Base-by-base conservation (phyloP, 2,113 vertebrate species). In the Cricetomys ansorgei region DNA sequence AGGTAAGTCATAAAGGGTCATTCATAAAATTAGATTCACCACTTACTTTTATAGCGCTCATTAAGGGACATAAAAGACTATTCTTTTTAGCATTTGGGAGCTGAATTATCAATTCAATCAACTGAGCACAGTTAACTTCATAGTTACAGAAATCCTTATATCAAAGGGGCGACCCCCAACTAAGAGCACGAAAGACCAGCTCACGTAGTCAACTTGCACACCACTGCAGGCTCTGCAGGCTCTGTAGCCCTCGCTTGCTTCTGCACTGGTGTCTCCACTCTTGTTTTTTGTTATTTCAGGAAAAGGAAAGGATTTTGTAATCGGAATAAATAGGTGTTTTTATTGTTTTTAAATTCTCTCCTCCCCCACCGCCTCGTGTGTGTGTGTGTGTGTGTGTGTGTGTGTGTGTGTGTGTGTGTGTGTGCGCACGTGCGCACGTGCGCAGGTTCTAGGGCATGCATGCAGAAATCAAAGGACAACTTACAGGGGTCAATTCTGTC, bases 1-100 rank as follows among this genome's bases (percentile, higher is more conserved):
- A 97, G 97, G 94, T 95, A 95, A 97, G 96, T 96, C 95, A 97
- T 98, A 97, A 97, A 98, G 90, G 65, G 88, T 92, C 92, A 96
- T 96, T 97, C 96, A 88, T 93, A 98, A 97, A 96, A 96, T 96
- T 85, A 97, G 95, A 96, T 77, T 93, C 96, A 93, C 96, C 83
- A 86, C 96, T 96, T 95, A 94, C 93, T 97, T 98, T 97, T 97
- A 97, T 62, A 94, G 95, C 92, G 50, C 95, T 98, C 97, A 97
- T 97, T 98, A 97, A 96, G 79, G 77, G 55, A 76, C 92, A 97
- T 93, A 97, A 97, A 96, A 96, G 92, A 80, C 79, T 31, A 67
- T 95, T 92, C 86, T 97, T 97, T 97, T 90, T 72, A 84, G 87
- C 83, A 94, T 97, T 94, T 95, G 80, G 86, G 69, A 72, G 85